Evolutionary conservation across 1,140 invertebrate species (phyloP).

Genomic region (roundworm (Caenorhabditis elegans)): DNA sequence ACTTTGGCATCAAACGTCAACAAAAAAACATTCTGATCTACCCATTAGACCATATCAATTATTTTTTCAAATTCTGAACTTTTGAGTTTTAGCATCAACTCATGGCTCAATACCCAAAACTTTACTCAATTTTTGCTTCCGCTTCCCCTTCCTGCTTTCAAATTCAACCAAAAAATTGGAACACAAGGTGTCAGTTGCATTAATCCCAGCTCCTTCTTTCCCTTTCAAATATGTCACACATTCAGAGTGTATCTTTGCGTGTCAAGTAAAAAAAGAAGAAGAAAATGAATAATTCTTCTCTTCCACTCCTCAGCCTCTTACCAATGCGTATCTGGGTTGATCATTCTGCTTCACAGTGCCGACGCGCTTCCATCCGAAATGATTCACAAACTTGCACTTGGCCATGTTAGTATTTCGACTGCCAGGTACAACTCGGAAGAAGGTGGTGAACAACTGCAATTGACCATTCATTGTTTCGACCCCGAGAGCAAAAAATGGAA

Average conservation of each 20-base stretch:
- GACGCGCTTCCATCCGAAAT: constrained; percentile 95
- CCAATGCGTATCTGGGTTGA: constrained; percentile 81
- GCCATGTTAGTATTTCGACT: constrained; percentile 94
- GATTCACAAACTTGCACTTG: constrained; percentile 79
- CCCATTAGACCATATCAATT: no score
- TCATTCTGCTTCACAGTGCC: constrained; percentile 96
- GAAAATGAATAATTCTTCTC: constrained; percentile 48
- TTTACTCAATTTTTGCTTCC: no score
- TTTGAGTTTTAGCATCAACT: no score
- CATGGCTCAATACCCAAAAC: no score
- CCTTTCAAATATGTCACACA: background rate
- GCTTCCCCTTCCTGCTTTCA: no score
- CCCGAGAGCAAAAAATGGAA: background rate
- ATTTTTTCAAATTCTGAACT: no score
- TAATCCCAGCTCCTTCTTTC: background rate
- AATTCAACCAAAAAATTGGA: background rate
- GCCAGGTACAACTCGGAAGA: constrained; percentile 84
- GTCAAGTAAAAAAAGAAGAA: background rate
- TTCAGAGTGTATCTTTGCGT: background rate
- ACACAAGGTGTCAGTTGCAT: background rate
- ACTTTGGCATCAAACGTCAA: no score
- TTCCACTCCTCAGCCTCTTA: no score
- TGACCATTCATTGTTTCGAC: constrained; percentile 23
- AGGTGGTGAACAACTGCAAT: constrained; percentile 62
- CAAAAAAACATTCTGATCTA: no score